Evolutionary conservation across 2,113 vertebrate genomes (phyloP).

Genomic region (Onychostoma macrolepis): DNA sequence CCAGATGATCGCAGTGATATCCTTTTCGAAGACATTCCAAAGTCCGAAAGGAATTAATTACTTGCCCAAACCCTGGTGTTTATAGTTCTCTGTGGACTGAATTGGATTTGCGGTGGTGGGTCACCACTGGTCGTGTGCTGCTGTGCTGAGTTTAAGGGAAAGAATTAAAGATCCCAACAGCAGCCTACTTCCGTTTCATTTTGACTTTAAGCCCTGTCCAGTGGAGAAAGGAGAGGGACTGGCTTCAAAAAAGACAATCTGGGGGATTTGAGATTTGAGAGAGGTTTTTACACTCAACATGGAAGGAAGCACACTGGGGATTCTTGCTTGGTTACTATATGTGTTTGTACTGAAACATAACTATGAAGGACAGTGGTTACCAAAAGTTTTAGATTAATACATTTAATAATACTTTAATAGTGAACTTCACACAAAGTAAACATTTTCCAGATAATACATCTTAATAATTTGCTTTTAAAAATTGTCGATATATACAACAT

Average conservation of each 20-base stretch:
- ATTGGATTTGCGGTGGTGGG: neutral
- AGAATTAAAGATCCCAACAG: neutral
- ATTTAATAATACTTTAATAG: neutral
- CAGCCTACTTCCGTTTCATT: neutral
- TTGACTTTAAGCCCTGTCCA: neutral
- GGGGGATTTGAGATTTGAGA: neutral
- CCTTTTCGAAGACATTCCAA: neutral
- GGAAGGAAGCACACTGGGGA: neutral
- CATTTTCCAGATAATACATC: neutral
- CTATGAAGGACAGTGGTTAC: too few relatives aligned
- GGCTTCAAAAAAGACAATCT: neutral
- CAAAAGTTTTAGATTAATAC: neutral
- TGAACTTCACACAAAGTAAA: neutral
- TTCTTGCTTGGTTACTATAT: neutral
- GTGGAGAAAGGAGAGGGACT: neutral
- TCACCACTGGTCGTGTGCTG: neutral
- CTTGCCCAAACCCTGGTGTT: neutral
- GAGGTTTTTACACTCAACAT: neutral
- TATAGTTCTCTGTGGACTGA: neutral
- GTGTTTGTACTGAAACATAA: neutral
- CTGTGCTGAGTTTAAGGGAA: neutral
- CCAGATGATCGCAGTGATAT: neutral
- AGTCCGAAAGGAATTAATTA: neutral
- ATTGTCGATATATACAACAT: neutral
- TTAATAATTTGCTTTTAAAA: neutral